phyloP scores from a whole-genome alignment of 2,113 vertebrate species.

The Takifugu flavidus region DNA sequence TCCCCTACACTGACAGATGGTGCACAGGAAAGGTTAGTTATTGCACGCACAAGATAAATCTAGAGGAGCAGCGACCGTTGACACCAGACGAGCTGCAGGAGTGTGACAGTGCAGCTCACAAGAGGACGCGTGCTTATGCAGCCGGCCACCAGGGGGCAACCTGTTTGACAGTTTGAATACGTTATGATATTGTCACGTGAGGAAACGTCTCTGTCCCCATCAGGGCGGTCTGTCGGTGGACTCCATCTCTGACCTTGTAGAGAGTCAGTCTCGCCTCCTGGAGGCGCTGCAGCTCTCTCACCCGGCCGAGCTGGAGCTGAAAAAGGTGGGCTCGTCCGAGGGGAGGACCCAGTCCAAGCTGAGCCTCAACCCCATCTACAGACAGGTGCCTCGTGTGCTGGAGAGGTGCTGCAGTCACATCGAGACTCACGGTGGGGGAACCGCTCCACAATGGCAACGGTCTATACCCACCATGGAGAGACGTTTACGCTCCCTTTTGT shows the following conservation, averaged over 20 bases:
- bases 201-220: background rate
- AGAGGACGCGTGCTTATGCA: background rate
- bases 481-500: background rate
- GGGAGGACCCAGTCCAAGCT: constrained; percentile 73
- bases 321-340: constrained; percentile 63
- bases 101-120: too few relatives aligned
- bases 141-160: background rate
- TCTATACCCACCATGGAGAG: background rate
- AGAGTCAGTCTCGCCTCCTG: constrained; percentile 82
- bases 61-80: too few relatives aligned
- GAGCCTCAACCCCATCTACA: constrained; percentile 88
- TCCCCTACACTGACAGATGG: too few relatives aligned
- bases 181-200: background rate
- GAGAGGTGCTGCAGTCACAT: constrained; percentile 89
- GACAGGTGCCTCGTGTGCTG: constrained; percentile 87
- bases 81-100: too few relatives aligned
- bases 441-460: background rate
- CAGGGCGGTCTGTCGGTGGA: constrained; percentile 90
- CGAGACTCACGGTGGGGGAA: constrained; percentile 77
- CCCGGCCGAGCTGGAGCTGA: constrained; percentile 80
- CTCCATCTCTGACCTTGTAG: constrained; percentile 85
- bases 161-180: too few relatives aligned
- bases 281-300: constrained; percentile 90
- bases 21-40: too few relatives aligned
- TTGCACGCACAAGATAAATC: too few relatives aligned